Conservation (phyloP, 2,113 vertebrate species). For the Dasyornis broadbenti region DNA sequence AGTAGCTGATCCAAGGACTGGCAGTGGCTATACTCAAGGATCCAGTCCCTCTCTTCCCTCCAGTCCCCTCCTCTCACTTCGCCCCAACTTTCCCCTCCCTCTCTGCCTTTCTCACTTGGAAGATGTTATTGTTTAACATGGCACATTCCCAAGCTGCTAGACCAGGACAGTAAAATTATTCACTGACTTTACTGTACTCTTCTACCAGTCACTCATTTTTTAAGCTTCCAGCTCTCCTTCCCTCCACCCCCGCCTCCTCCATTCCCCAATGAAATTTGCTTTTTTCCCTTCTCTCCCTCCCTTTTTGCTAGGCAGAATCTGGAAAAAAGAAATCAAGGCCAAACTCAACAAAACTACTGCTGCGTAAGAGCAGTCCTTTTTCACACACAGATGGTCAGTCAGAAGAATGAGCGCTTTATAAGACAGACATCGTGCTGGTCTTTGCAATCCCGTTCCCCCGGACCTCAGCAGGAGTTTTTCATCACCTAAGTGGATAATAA, state of each 20-base stretch:
- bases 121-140: conserved; percentile 68
- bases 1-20: conserved; percentile 10
- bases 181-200: conserved; percentile 64
- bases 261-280: conserved; percentile 36
- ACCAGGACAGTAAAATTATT: conserved; percentile 69
- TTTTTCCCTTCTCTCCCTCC: neutral
- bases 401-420: conserved; percentile 69
- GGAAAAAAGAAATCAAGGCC: conserved; percentile 65
- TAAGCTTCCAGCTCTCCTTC: conserved; percentile 25
- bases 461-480: conserved; percentile 67
- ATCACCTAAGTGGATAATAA: conserved; percentile 63
- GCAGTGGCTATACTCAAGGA: neutral
- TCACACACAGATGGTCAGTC: conserved; percentile 60
- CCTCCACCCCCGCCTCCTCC: conserved; percentile 4
- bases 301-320: conserved; percentile 43
- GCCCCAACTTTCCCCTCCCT: neutral
- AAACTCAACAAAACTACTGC: conserved; percentile 72
- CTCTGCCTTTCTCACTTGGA: conserved; percentile 51
- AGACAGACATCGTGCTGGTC: conserved; percentile 51
- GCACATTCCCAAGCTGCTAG: conserved; percentile 63
- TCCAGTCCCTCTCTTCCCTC: neutral
- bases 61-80: neutral
- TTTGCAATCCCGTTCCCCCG: conserved; percentile 41
- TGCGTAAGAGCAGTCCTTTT: conserved; percentile 60
- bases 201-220: conserved; percentile 56